These are phyloP conservation scores for Timema podura DNA, from an alignment of 2,888 invertebrate genomes.

Conservation along the genomic window DNA sequence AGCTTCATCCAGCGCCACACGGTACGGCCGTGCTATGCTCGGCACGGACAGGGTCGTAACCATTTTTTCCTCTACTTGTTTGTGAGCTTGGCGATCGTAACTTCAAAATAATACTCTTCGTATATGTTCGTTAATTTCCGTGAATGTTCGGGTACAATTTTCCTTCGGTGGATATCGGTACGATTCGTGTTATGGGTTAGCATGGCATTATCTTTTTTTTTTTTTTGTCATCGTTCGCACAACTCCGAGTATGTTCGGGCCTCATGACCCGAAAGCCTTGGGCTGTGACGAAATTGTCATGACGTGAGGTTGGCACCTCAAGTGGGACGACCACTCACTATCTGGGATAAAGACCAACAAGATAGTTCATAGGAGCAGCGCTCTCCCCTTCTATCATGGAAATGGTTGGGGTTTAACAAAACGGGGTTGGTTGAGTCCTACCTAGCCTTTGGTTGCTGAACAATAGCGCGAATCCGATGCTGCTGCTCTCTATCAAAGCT, in stretches of 20 bases:
- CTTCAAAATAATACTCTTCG: slow-evolving; percentile 5
- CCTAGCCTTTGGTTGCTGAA: no score
- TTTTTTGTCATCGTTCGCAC: slow-evolving; percentile 10
- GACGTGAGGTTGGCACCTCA: slow-evolving; percentile 31
- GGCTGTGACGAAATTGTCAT: slow-evolving; percentile 36
- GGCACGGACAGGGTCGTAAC: slow-evolving; percentile 17
- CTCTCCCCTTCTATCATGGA: slow-evolving; percentile 26
- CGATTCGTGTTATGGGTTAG: slow-evolving; percentile 14
- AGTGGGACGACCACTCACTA: slow-evolving; percentile 21
- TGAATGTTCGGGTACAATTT: slow-evolving; percentile 20
- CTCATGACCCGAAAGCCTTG: slow-evolving; percentile 35
- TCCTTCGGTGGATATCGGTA: slow-evolving; percentile 17
- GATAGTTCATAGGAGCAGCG: no score
- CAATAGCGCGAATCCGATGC: no score
- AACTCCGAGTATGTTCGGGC: slow-evolving; percentile 31
- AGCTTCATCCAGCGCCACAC: slow-evolving; percentile 7
- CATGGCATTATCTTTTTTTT: slow-evolving; percentile 21
- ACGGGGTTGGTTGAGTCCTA: slow-evolving; percentile 27
- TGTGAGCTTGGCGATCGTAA: slow-evolving; percentile 17
- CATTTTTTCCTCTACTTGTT: slow-evolving; percentile 21
- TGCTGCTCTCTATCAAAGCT: slow-evolving; percentile 19
- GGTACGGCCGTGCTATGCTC: slow-evolving; percentile 14
- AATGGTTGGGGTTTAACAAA: slow-evolving; percentile 30
- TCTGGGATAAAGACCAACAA: slow-evolving; percentile 30
- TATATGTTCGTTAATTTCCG: slow-evolving; percentile 20